Conservation (phyloP, 2,888 invertebrate species). For the Drosophila parthenogenetica region DNA sequence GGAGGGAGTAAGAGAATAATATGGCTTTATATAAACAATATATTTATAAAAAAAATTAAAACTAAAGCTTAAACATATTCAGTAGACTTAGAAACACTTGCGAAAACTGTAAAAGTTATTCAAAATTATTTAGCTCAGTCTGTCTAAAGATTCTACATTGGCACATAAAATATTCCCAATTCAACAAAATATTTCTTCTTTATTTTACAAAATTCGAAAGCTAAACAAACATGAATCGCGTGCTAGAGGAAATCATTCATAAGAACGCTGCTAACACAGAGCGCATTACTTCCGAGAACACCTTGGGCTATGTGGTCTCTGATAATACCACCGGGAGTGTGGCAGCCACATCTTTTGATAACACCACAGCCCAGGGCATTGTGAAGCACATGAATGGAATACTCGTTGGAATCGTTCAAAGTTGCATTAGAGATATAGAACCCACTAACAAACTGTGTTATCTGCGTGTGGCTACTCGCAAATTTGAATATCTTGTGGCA, state of each 20-base stretch:
- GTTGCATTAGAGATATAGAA: slow-evolving; percentile 82
- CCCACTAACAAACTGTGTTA: slow-evolving; percentile 79
- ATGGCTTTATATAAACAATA: no score
- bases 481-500: slow-evolving; percentile 82
- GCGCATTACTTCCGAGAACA: slow-evolving; percentile 77
- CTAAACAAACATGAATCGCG: slow-evolving; percentile 54
- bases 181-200: neutral
- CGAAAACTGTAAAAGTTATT: neutral
- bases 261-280: slow-evolving; percentile 73
- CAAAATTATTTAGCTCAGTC: neutral
- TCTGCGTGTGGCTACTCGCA: slow-evolving; percentile 82
- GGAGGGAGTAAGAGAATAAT: no score
- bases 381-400: slow-evolving; percentile 73
- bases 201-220: neutral
- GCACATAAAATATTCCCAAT: neutral
- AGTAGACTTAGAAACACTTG: slow-evolving; percentile 3
- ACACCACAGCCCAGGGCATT: slow-evolving; percentile 79
- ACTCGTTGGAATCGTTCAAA: slow-evolving; percentile 74
- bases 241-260: slow-evolving; percentile 73
- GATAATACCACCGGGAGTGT: slow-evolving; percentile 73
- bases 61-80: neutral
- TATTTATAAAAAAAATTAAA: neutral
- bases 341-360: slow-evolving; percentile 79
- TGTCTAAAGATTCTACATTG: neutral
- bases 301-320: slow-evolving; percentile 74